phyloP scores from a whole-genome alignment of 2,113 vertebrate genomes.

The Trochalopteron elliotii region DNA sequence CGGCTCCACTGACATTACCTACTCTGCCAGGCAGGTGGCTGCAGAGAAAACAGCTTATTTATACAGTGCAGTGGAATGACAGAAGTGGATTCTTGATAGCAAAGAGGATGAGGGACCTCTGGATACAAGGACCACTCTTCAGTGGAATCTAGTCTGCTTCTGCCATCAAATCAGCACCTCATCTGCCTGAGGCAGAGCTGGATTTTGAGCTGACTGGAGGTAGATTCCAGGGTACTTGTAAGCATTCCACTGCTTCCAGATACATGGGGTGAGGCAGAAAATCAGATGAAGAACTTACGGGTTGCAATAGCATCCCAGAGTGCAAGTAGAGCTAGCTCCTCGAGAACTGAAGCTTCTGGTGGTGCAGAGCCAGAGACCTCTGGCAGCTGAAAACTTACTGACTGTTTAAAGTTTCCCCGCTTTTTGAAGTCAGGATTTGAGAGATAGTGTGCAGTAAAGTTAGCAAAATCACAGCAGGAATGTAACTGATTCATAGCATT shows the following conservation, averaged over 20 bases:
- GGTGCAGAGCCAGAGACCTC: background rate
- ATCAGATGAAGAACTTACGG: background rate
- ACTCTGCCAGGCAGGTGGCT: conserved; percentile 50
- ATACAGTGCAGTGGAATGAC: background rate
- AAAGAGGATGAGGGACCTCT: background rate
- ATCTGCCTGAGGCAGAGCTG: background rate
- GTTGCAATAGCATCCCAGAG: background rate
- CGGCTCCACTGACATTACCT: conserved; percentile 15
- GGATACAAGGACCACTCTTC: background rate
- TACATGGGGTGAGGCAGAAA: background rate
- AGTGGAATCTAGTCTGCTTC: background rate
- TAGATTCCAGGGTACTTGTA: background rate
- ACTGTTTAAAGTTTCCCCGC: background rate
- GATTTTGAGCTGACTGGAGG: background rate
- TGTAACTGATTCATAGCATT: background rate
- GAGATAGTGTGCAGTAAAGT: background rate
- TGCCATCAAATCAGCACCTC: accelerated
- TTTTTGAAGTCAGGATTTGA: background rate
- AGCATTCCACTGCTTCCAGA: background rate
- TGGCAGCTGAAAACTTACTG: background rate
- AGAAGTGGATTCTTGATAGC: background rate
- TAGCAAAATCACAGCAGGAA: background rate
- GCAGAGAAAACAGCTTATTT: conserved; percentile 54
- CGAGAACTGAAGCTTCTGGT: background rate
- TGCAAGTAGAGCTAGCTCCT: background rate